These are phyloP conservation scores for Ptychoptera albimana DNA, from an alignment of 2,888 invertebrate species.

Conservation along the genomic window DNA sequence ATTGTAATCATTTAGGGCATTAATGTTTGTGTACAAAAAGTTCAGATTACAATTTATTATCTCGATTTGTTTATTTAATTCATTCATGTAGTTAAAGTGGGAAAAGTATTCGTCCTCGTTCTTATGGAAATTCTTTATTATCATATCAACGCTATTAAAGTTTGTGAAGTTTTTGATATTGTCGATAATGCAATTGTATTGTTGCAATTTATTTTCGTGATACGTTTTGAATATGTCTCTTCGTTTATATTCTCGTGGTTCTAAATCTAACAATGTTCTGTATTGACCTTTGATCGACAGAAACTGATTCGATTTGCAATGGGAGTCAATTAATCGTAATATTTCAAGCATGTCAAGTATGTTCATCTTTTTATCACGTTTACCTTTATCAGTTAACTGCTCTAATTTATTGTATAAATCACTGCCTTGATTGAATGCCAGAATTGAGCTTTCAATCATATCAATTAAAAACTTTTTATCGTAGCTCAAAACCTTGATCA, in stretches of 20 bases:
- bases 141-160: slow-evolving; percentile 17
- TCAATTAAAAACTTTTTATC: slow-evolving; percentile 27
- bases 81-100: slow-evolving; percentile 28
- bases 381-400: slow-evolving; percentile 18
- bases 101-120: slow-evolving; percentile 29
- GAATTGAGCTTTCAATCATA: slow-evolving; percentile 24
- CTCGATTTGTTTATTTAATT: slow-evolving; percentile 26
- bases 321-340: slow-evolving; percentile 21
- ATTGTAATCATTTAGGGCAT: not conserved
- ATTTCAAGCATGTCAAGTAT: slow-evolving; percentile 22
- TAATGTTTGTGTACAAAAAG: slow-evolving; percentile 22
- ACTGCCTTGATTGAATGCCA: slow-evolving; percentile 24
- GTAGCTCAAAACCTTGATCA: slow-evolving; percentile 23
- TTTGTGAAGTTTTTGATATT: slow-evolving; percentile 10
- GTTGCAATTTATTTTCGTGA: slow-evolving; percentile 21
- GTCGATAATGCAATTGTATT: slow-evolving; percentile 22
- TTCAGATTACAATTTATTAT: slow-evolving; percentile 22
- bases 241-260: slow-evolving; percentile 24
- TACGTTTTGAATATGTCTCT: slow-evolving; percentile 21
- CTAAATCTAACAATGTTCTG: slow-evolving; percentile 20
- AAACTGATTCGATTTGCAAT: slow-evolving; percentile 21
- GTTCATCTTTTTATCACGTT: slow-evolving; percentile 11
- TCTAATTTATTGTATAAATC: slow-evolving; percentile 25
- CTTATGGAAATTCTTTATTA: slow-evolving; percentile 25
- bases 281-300: slow-evolving; percentile 19